Conservation (phyloP, 2,888 invertebrate genomes). For the Drosophila neonasuta region DNA sequence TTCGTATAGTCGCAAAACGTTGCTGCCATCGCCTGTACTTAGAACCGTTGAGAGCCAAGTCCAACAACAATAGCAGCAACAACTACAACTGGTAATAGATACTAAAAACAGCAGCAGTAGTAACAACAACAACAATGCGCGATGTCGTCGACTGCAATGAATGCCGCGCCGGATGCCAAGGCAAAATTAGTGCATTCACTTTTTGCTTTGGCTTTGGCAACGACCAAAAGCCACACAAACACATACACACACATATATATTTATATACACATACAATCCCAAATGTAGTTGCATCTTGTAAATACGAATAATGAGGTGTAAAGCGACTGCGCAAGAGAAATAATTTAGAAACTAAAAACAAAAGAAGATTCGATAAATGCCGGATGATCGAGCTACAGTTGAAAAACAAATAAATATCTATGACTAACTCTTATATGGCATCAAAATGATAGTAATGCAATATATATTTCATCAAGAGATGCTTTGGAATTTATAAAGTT, state of each 20-base stretch:
- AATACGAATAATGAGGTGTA: conserved; percentile 56
- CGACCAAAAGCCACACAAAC: conserved; percentile 39
- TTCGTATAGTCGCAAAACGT: conserved; percentile 52
- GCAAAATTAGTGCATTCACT: conserved; percentile 81
- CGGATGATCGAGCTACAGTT: not conserved
- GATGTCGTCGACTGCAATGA: conserved; percentile 59
- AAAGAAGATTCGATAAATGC: not conserved
- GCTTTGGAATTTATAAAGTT: conserved; percentile 1
- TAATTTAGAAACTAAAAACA: conserved; percentile 21
- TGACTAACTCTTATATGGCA: not conserved
- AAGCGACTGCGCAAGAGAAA: conserved; percentile 38
- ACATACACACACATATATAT: conserved; percentile 2
- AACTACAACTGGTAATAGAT: conserved; percentile 53
- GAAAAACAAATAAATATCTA: not conserved
- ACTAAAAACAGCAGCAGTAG: conserved; percentile 33
- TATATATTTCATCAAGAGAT: conserved; percentile 1
- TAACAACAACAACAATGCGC: conserved; percentile 31
- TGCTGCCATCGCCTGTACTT: conserved; percentile 30
- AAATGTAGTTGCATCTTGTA: conserved; percentile 35
- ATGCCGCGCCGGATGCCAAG: conserved; percentile 79
- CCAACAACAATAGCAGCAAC: conserved; percentile 35
- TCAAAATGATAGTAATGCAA: not conserved
- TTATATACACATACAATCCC: not conserved
- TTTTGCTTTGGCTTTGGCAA: conserved; percentile 68
- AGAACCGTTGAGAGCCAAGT: conserved; percentile 40